Percentiles rank a stretch among this genome's conserved stretches.
These are phyloP conservation scores for Syngnathus typhle DNA, from an alignment of 2,113 vertebrate genomes.

Conservation along the genomic window DNA sequence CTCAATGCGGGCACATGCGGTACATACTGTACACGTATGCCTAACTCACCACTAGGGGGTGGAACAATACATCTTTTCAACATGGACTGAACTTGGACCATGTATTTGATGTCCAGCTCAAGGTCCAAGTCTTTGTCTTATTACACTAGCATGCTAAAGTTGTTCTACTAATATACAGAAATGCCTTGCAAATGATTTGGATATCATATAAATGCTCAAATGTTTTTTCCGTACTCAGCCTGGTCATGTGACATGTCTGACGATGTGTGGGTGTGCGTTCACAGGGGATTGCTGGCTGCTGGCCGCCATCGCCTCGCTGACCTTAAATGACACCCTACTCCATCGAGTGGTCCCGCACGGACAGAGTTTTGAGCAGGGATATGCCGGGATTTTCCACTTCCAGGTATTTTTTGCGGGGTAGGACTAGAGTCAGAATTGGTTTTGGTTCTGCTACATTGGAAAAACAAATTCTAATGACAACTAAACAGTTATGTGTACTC, in stretches of 20 bases:
- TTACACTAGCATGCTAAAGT: not conserved
- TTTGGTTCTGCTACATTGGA: not conserved
- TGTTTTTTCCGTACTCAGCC: not conserved
- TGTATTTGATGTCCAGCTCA: not conserved
- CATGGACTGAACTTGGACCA: not conserved
- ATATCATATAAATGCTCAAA: not conserved
- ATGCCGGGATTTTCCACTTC: constrained; percentile 89
- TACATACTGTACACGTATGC: not conserved
- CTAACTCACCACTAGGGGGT: not conserved
- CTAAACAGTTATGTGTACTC: not conserved
- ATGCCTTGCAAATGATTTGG: not conserved
- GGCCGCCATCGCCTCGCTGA: constrained; percentile 73
- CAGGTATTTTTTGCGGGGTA: constrained; percentile 50
- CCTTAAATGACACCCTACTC: constrained; percentile 70
- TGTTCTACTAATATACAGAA: not conserved
- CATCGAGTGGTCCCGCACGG: constrained; percentile 84
- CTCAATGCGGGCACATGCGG: not conserved
- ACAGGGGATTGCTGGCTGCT: constrained; percentile 74
- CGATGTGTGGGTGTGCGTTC: not conserved
- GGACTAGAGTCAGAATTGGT: not conserved
- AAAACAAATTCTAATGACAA: not conserved
- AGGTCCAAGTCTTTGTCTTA: no score
- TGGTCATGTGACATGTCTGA: not conserved
- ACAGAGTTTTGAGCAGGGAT: constrained; percentile 79
- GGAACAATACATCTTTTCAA: not conserved